These are phyloP conservation scores for Chirona hameri DNA, from an alignment of 2,888 invertebrate species.

Conservation along the genomic window DNA sequence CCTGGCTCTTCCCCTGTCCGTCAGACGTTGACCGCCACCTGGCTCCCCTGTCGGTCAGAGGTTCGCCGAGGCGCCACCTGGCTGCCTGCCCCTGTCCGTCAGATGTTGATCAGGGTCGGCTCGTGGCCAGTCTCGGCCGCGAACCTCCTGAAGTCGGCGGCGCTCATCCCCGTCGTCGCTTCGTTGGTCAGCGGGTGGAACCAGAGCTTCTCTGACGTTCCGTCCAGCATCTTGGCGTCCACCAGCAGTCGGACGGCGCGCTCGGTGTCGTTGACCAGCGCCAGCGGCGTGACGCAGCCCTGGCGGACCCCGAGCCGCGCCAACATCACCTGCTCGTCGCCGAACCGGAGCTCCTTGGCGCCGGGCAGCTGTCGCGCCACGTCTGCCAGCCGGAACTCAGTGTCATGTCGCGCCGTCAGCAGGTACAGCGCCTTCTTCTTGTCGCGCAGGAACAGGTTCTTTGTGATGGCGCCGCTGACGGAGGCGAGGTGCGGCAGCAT, in stretches of 20 bases:
- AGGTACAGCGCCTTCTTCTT: constrained; percentile 47
- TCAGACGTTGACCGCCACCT: too few relatives aligned
- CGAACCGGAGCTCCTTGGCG: constrained; percentile 47
- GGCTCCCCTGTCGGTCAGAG: too few relatives aligned
- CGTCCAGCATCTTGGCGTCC: constrained; percentile 42
- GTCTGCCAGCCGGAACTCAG: constrained; percentile 45
- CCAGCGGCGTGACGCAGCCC: constrained; percentile 47
- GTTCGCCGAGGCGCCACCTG: too few relatives aligned
- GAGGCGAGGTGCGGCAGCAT: constrained; percentile 41
- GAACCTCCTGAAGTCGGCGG: constrained; percentile 43
- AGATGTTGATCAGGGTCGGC: constrained; percentile 29
- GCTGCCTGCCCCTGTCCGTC: too few relatives aligned
- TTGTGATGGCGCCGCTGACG: constrained; percentile 44
- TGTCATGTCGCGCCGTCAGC: constrained; percentile 45
- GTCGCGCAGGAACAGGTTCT: constrained; percentile 48
- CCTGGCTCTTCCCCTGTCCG: too few relatives aligned
- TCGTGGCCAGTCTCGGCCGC: constrained; percentile 42
- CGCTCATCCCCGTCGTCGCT: constrained; percentile 43
- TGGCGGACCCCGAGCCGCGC: constrained; percentile 46
- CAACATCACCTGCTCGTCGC: constrained; percentile 44
- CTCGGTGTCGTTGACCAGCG: constrained; percentile 45
- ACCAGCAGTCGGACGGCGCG: constrained; percentile 44
- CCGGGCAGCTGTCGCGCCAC: constrained; percentile 44
- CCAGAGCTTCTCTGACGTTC: constrained; percentile 41
- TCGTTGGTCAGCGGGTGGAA: constrained; percentile 47